Conservation (phyloP, 2,888 invertebrate genomes). For the Latrodectus elegans region DNA sequence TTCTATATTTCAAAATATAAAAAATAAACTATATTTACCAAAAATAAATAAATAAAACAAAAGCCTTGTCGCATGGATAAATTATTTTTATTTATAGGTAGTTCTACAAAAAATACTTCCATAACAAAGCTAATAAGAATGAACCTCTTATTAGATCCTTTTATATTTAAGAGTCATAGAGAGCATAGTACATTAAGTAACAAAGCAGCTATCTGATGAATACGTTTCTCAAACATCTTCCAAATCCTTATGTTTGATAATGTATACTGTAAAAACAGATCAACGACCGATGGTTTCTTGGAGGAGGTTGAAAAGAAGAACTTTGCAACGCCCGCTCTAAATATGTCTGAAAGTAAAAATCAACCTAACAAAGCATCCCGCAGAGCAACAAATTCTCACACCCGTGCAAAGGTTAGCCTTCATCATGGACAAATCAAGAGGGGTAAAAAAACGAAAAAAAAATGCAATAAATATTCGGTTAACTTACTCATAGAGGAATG, state of each 20-base stretch:
- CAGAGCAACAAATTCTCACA: conserved; percentile 6
- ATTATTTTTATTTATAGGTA: too few relatives aligned
- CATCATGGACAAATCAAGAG: neutral
- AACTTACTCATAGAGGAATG: neutral
- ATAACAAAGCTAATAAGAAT: too few relatives aligned
- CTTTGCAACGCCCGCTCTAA: conserved; percentile 35
- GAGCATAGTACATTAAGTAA: neutral
- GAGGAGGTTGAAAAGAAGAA: conserved; percentile 7
- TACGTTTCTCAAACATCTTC: neutral
- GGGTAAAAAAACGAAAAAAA: too few relatives aligned
- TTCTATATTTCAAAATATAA: too few relatives aligned
- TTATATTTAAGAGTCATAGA: neutral
- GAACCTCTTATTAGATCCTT: too few relatives aligned
- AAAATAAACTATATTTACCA: too few relatives aligned
- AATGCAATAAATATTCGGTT: too few relatives aligned
- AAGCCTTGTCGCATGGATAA: too few relatives aligned
- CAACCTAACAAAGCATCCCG: conserved; percentile 14
- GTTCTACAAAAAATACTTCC: too few relatives aligned
- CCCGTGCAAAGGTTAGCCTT: conserved; percentile 11
- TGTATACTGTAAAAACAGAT: neutral
- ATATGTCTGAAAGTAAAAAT: conserved; percentile 31
- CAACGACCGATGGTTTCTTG: conserved; percentile 4
- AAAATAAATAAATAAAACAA: too few relatives aligned
- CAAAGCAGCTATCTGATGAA: neutral
- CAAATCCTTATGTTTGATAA: neutral